Evolutionary conservation across 1,140 invertebrate genomes (phyloP).

Genomic region (Lucilia sericata): DNA sequence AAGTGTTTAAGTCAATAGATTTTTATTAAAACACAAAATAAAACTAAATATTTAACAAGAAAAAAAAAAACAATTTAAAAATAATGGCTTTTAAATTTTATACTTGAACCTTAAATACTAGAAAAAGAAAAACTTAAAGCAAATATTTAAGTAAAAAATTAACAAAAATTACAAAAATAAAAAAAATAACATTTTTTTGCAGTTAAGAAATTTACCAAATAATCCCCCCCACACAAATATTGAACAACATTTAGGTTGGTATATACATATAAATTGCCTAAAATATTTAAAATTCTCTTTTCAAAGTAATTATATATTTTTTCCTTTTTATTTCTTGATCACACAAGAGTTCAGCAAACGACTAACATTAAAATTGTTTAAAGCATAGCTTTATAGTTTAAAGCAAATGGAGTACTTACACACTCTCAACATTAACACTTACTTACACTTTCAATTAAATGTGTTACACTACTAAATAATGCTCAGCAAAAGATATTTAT

Average conservation of each 20-base stretch:
- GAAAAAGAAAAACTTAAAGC: not conserved
- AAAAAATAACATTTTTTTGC: not conserved
- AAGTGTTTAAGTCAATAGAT: conserved; percentile 56
- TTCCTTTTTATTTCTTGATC: conserved; percentile 14
- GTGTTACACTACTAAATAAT: not conserved
- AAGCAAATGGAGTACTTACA: too few relatives aligned
- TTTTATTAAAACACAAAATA: conserved; percentile 10
- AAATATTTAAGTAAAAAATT: not conserved
- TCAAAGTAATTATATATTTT: not conserved
- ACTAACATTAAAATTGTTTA: not conserved
- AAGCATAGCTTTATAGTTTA: not conserved
- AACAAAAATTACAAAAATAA: not conserved
- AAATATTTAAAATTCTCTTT: too few relatives aligned
- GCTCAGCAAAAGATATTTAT: too few relatives aligned
- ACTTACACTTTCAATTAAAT: not conserved
- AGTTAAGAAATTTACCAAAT: conserved; percentile 19
- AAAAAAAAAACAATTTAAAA: not conserved
- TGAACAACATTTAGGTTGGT: conserved; percentile 9
- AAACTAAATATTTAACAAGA: not conserved
- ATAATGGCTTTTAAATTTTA: conserved; percentile 16
- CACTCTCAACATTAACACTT: too few relatives aligned
- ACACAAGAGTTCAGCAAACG: conserved; percentile 28
- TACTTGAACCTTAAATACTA: not conserved
- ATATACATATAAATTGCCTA: not conserved
- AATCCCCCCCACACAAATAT: too few relatives aligned